phyloP scores from a whole-genome alignment of 2,888 invertebrate species.

The Drosophila vallismaia region DNA sequence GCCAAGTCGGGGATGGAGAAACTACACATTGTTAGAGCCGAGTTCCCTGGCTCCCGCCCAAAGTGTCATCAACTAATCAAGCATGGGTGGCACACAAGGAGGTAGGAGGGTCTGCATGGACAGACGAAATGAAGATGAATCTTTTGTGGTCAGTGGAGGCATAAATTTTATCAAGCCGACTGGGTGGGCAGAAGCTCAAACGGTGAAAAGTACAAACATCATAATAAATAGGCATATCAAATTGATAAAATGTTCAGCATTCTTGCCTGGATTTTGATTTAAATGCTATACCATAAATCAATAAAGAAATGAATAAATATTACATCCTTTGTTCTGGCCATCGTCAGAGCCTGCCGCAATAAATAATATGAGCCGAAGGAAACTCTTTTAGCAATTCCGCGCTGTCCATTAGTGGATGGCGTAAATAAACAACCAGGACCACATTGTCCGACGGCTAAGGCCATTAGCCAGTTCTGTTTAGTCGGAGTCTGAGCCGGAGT shows the following conservation, averaged over 20 bases:
- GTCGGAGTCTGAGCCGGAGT: conserved; percentile 44
- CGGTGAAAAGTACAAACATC: conserved; percentile 58
- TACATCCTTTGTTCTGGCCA: conserved; percentile 43
- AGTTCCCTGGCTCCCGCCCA: conserved; percentile 29
- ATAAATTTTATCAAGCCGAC: conserved; percentile 54
- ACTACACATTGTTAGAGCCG: conserved; percentile 20
- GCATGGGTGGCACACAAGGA: conserved; percentile 43
- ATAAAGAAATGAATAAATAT: conserved; percentile 72
- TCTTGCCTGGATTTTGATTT: conserved; percentile 70
- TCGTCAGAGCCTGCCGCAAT: conserved; percentile 46
- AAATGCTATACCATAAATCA: conserved; percentile 70
- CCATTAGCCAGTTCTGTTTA: conserved; percentile 74
- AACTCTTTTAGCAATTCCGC: conserved; percentile 48
- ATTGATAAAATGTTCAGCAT: conserved; percentile 71
- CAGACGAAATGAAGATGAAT: conserved; percentile 74
- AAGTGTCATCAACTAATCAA: conserved; percentile 79
- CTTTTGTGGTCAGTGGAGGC: conserved; percentile 67
- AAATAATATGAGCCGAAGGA: conserved; percentile 61
- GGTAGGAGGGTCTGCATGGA: conserved; percentile 3
- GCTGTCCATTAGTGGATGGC: conserved; percentile 70
- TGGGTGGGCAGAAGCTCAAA: conserved; percentile 1
- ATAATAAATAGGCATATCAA: conserved; percentile 75
- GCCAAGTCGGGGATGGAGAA: conserved; percentile 20
- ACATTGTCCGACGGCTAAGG: conserved; percentile 35
- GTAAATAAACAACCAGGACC: conserved; percentile 61